Conservation (phyloP, 2,113 vertebrate species). For the Amphilophus citrinellus region DNA sequence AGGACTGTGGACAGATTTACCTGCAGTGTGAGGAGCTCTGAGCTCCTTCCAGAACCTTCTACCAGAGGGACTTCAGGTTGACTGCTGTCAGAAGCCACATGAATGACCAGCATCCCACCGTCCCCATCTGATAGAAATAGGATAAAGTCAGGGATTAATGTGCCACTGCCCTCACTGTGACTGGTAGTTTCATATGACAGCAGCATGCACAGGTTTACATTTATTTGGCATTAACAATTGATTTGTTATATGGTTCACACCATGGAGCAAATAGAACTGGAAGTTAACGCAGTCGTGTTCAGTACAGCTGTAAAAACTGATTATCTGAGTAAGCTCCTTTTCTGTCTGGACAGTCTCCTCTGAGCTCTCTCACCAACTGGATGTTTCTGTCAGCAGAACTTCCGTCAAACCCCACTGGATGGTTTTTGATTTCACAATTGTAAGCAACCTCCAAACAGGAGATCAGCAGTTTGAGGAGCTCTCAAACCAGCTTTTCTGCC, state of each 20-base stretch:
- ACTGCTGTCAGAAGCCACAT: conserved; percentile 46
- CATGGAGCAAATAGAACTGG: neutral
- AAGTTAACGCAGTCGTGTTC: neutral
- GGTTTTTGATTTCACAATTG: neutral
- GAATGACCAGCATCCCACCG: conserved; percentile 83
- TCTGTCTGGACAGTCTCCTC: neutral
- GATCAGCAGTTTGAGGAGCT: neutral
- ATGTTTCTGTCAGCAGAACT: neutral
- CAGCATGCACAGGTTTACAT: neutral
- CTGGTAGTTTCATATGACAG: neutral
- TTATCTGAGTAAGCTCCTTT: neutral
- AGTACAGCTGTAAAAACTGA: neutral
- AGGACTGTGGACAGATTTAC: conserved; percentile 15
- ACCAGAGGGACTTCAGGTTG: conserved; percentile 61
- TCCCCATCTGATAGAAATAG: conserved; percentile 56
- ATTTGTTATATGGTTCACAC: neutral
- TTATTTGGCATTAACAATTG: neutral
- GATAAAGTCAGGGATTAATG: neutral
- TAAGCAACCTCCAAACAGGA: neutral
- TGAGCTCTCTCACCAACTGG: too few relatives aligned
- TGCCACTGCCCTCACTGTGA: neutral
- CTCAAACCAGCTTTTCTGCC: neutral
- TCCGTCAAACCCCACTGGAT: neutral
- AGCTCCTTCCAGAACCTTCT: conserved; percentile 15
- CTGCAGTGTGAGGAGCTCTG: conserved; percentile 39